Evolutionary conservation across 2,888 invertebrate species (phyloP).

Genomic region (Lithophane ornitopus): DNA sequence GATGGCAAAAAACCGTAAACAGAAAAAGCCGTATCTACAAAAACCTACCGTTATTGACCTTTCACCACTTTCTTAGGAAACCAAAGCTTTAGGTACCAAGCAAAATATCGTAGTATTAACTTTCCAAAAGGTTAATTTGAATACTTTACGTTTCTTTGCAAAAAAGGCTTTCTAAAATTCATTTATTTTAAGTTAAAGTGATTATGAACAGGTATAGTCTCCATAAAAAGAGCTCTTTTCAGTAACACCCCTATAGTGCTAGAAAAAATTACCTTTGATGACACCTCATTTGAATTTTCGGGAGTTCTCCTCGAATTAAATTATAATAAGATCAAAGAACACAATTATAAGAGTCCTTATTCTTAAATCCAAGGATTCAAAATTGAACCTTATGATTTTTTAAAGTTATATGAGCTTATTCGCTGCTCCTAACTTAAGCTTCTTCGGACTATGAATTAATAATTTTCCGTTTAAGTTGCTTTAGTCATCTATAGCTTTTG

Average conservation of each 20-base stretch:
- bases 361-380: not conserved
- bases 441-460: not conserved
- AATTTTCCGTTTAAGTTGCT: no score
- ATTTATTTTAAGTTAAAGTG: not conserved
- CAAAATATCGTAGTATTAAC: not conserved
- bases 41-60: no score
- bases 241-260: not conserved
- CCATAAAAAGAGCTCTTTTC: not conserved
- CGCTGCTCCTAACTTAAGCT: not conserved
- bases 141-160: not conserved
- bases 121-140: not conserved
- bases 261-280: conserved; percentile 9
- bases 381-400: not conserved
- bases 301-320: conserved; percentile 9
- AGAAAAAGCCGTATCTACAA: no score
- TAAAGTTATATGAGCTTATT: not conserved
- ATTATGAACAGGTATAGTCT: not conserved
- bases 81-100: not conserved
- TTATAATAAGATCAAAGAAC: conserved; percentile 29
- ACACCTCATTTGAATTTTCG: conserved; percentile 7
- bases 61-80: no score
- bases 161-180: not conserved
- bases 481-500: no score
- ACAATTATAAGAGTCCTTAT: not conserved
- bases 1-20: no score